Evolutionary conservation across 1,140 invertebrate genomes (phyloP).

Genomic region (Neodiprion virginianus): DNA sequence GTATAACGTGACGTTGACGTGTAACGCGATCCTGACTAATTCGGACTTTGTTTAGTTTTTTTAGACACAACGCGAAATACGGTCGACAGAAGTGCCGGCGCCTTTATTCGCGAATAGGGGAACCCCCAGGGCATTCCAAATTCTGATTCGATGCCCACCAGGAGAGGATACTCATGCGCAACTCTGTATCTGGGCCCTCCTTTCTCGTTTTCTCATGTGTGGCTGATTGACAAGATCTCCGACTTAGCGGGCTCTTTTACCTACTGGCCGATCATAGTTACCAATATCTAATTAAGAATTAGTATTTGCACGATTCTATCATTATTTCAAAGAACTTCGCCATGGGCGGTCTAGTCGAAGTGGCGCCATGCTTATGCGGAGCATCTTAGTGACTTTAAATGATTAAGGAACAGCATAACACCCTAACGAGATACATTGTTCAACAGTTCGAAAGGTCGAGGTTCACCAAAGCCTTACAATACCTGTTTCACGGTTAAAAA

Average conservation of each 20-base stretch:
- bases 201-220: neutral
- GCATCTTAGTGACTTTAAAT: no score
- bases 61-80: neutral
- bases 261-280: no score
- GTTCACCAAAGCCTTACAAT: no score
- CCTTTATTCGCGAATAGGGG: neutral
- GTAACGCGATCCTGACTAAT: neutral
- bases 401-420: no score
- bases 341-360: no score
- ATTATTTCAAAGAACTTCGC: no score
- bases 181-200: neutral
- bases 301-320: no score
- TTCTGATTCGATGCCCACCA: neutral
- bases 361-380: no score
- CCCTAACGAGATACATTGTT: no score
- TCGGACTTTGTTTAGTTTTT: neutral
- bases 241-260: neutral
- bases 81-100: neutral
- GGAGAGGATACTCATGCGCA: neutral
- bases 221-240: neutral
- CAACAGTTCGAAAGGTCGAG: no score
- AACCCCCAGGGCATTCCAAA: slow-evolving; percentile 2
- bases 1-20: neutral
- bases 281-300: no score
- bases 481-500: no score